Evolutionary conservation across 1,140 invertebrate species (phyloP).

Genomic region (Lethrus apterus): DNA sequence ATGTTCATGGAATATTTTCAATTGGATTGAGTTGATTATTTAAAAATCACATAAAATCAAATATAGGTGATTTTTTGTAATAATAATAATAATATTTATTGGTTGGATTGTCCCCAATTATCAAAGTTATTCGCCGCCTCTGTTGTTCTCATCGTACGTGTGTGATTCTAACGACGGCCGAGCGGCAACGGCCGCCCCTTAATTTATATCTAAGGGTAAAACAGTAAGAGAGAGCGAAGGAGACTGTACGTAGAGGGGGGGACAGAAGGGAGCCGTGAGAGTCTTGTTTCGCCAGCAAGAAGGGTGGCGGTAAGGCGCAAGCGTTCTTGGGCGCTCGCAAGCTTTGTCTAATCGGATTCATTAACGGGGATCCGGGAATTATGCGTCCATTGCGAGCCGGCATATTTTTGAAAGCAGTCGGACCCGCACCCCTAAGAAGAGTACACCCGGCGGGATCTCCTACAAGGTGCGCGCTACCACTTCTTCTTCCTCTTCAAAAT

Average conservation of each 20-base stretch:
- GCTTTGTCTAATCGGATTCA: conserved; percentile 51
- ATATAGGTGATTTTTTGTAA: too few species aligned
- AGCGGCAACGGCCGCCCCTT: conserved; percentile 41
- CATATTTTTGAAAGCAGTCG: conserved; percentile 41
- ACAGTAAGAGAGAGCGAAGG: conserved; percentile 39
- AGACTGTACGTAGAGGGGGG: conserved; percentile 21
- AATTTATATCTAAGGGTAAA: conserved; percentile 43
- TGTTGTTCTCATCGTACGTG: conserved; percentile 24
- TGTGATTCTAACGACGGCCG: conserved; percentile 37
- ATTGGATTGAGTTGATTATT: too few species aligned
- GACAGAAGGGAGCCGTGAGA: conserved; percentile 32
- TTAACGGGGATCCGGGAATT: conserved; percentile 48
- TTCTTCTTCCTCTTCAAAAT: too few species aligned
- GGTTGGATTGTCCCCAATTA: too few species aligned
- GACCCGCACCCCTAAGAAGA: conserved; percentile 34
- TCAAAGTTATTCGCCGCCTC: too few species aligned
- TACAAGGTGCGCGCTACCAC: conserved; percentile 30
- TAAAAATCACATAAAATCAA: too few species aligned
- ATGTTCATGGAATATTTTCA: too few species aligned
- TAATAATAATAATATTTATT: too few species aligned
- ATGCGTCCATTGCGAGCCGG: conserved; percentile 47
- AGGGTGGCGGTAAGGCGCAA: conserved; percentile 39
- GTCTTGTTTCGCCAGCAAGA: too few species aligned
- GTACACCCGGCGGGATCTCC: conserved; percentile 26
- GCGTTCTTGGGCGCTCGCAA: conserved; percentile 41